Conservation (phyloP, 2,797 vertebrate genomes). For the Poliocrania exsul region DNA sequence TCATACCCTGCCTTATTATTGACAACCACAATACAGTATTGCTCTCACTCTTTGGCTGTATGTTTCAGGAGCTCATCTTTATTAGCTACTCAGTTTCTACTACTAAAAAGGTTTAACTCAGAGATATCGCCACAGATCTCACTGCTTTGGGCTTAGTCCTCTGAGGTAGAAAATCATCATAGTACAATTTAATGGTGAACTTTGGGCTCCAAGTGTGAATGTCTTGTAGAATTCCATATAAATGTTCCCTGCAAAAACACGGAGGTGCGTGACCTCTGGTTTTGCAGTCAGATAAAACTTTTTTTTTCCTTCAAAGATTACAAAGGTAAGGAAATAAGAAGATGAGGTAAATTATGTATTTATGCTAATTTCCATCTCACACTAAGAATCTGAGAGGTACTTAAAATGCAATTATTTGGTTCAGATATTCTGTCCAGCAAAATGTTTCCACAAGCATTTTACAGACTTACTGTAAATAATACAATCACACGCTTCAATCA, state of each 20-base stretch:
- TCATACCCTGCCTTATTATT: neutral
- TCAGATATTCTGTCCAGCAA: constrained; percentile 41
- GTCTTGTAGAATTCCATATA: neutral
- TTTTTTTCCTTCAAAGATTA: neutral
- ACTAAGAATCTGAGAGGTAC: neutral
- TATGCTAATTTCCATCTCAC: neutral
- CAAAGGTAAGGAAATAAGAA: neutral
- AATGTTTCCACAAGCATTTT: constrained; percentile 20
- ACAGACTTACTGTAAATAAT: constrained; percentile 48
- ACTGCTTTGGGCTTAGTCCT: neutral
- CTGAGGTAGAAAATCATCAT: neutral
- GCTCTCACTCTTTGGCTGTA: neutral
- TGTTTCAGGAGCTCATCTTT: neutral
- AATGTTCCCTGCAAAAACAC: neutral
- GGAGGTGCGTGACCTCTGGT: neutral
- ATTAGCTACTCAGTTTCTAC: neutral
- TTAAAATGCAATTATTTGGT: constrained; percentile 23
- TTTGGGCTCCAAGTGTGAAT: neutral
- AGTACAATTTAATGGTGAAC: neutral
- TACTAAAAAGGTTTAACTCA: neutral
- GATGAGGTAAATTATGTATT: neutral
- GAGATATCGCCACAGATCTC: neutral
- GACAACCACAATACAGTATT: neutral
- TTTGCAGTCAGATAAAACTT: neutral
- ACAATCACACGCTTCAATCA: neutral